A percentile compares a stretch with the other conserved stretches of the same genome.
Conservation (phyloP, 2,797 vertebrate genomes). For the Spinus olivaceus region DNA sequence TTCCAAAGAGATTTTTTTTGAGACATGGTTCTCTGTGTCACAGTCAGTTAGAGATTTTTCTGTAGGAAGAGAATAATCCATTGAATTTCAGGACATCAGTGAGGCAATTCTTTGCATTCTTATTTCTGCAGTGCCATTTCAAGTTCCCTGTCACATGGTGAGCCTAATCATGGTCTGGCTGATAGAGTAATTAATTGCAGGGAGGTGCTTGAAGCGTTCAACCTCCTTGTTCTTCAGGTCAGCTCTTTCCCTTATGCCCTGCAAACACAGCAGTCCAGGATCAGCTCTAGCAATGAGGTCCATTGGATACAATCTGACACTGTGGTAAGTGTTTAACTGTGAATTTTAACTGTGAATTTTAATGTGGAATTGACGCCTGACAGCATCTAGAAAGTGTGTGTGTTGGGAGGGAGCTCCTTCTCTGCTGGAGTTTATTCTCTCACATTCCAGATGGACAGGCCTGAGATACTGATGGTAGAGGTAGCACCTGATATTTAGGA, state of each 20-base stretch:
- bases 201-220: slow-evolving; percentile 92
- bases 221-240: slow-evolving; percentile 97
- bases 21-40: background rate
- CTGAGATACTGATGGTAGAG: background rate
- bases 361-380: background rate
- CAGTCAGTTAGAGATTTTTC: background rate
- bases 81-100: background rate
- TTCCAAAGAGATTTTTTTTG: background rate
- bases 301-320: slow-evolving; percentile 86
- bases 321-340: slow-evolving; percentile 76
- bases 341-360: background rate
- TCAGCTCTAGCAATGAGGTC: slow-evolving; percentile 91
- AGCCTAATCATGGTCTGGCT: slow-evolving; percentile 90
- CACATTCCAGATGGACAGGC: background rate
- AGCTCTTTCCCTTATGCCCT: slow-evolving; percentile 95
- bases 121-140: slow-evolving; percentile 85
- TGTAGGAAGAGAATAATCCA: background rate
- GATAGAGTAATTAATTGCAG: slow-evolving; percentile 96
- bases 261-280: slow-evolving; percentile 93
- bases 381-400: background rate
- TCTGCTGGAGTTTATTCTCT: background rate
- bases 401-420: background rate
- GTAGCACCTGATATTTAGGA: background rate
- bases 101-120: slow-evolving; percentile 36
- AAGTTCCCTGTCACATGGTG: slow-evolving; percentile 90